These are phyloP conservation scores for Zaprionus obscuricornis DNA, from an alignment of 2,888 invertebrate genomes.

Conservation along the genomic window DNA sequence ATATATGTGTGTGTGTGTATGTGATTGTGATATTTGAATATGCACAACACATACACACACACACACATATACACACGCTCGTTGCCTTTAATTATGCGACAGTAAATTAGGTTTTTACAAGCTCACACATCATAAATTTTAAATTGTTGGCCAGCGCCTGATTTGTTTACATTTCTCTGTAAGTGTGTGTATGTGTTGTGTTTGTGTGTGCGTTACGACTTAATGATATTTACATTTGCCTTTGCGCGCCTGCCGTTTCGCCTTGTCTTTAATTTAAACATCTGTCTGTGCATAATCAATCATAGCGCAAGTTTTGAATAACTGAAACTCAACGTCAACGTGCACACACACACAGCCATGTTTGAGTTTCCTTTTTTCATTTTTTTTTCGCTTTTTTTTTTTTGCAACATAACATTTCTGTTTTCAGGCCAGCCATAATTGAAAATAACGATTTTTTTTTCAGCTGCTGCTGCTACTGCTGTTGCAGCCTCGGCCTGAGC, in stretches of 20 bases:
- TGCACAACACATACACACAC: slow-evolving; percentile 17
- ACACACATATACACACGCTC: slow-evolving; percentile 45
- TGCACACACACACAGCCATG: too few species aligned
- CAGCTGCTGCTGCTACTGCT: slow-evolving; percentile 15
- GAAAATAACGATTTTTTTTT: slow-evolving; percentile 70
- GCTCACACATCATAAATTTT: slow-evolving; percentile 77
- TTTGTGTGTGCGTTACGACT: slow-evolving; percentile 46
- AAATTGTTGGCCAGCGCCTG: slow-evolving; percentile 56
- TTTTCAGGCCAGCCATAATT: slow-evolving; percentile 63
- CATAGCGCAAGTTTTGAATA: slow-evolving; percentile 63
- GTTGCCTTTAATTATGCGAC: slow-evolving; percentile 78
- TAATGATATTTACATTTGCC: slow-evolving; percentile 69
- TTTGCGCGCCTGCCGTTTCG: too few species aligned
- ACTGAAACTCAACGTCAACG: slow-evolving; percentile 54
- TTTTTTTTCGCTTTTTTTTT: slow-evolving; percentile 9
- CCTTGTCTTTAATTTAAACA: slow-evolving; percentile 73
- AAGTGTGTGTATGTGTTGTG: not conserved
- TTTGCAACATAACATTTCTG: slow-evolving; percentile 14
- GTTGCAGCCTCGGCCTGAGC: slow-evolving; percentile 33
- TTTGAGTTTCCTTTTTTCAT: slow-evolving; percentile 40
- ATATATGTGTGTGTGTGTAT: slow-evolving; percentile 1
- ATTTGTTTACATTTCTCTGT: slow-evolving; percentile 11
- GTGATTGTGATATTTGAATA: slow-evolving; percentile 44
- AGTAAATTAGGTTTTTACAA: slow-evolving; percentile 80
- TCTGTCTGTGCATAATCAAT: slow-evolving; percentile 71